A percentile compares a stretch with the other conserved stretches of the same genome.
Evolutionary conservation across 2,888 invertebrate genomes (phyloP).

Genomic region (Andrena marginata): DNA sequence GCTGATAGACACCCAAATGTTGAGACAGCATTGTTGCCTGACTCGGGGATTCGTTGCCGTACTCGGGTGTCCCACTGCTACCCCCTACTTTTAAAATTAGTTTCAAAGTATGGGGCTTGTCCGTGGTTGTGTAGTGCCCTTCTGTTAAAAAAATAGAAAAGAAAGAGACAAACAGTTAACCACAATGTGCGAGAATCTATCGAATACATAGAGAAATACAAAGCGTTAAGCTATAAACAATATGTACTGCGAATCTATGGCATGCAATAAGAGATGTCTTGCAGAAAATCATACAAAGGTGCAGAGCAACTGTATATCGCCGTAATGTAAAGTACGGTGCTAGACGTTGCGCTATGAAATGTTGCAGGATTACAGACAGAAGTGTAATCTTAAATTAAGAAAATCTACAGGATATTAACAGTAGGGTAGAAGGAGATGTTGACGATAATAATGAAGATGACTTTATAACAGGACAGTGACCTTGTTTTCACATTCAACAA

Average conservation of each 20-base stretch:
- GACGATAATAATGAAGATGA: conserved; percentile 59
- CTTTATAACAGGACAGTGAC: conserved; percentile 73
- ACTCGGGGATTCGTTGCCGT: conserved; percentile 80
- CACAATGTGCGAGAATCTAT: neutral
- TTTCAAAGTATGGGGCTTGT: conserved; percentile 88
- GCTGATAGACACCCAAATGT: conserved; percentile 77
- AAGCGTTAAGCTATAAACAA: conserved; percentile 65
- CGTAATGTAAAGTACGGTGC: conserved; percentile 47
- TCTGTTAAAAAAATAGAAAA: conserved; percentile 69
- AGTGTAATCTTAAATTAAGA: conserved; percentile 59
- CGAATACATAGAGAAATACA: conserved; percentile 19
- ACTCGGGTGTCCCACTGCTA: conserved; percentile 89
- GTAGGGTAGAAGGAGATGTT: conserved; percentile 44
- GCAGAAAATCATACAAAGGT: conserved; percentile 63
- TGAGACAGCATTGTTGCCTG: conserved; percentile 81
- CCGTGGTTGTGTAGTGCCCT: conserved; percentile 79
- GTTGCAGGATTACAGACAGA: conserved; percentile 37
- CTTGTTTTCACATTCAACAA: conserved; percentile 82
- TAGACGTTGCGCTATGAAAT: conserved; percentile 39
- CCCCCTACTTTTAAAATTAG: conserved; percentile 91
- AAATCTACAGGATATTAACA: conserved; percentile 63
- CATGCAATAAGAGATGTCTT: conserved; percentile 65
- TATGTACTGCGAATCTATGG: conserved; percentile 42
- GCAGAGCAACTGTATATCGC: conserved; percentile 58
- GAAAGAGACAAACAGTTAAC: conserved; percentile 17